Base-by-base conservation (phyloP, 1,140 invertebrate species). In the Archivesica marissinica region DNA sequence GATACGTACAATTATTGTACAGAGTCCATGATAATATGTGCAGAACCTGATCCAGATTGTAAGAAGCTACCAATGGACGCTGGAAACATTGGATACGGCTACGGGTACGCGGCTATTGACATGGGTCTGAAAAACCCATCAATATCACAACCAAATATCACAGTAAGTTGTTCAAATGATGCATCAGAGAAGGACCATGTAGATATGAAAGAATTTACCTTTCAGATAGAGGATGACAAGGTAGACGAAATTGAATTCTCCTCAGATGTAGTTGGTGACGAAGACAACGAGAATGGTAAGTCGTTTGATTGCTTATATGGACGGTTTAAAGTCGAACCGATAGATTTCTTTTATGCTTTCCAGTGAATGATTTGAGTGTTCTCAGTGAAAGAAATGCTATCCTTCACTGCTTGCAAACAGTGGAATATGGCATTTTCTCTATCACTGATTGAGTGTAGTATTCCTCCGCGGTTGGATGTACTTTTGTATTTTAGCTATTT, bases 151-250 rank as follows among this genome's bases (percentile, higher is more conserved):
- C 35, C 64, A 38, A 68, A 38, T 28, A 13, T 68, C 20, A 7
- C 11, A 7, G 20, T 38, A 6, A 25, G 13, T 6, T 39, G n/a
- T 11, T 7, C 1, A 2, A 6, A 68, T 4, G 23, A 25, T 68
- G 13, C n/a, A n/a, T 13, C 13, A 50, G n/a, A 50, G 47, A 50
- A 50, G n/a, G 64, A 68, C 3, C 1, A 28, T 17, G 54, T 6
- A 6, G 25, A 2, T 7, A 25, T 15, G n/a, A 30, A 30, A 39
- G n/a, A 20, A 39, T 15, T 68, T 2, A 68, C 35, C 2, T 68
- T 68, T 68, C 35, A 68, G 41, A 44, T 68, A 38, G 64, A 68
- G 3, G 20, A 15, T 39, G 64, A 68, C 33, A 68, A 44, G 35
- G n/a, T 64, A 15, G 59, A 11, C 7, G 59, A 64, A 64, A 38